These are phyloP conservation scores for Alligator sinensis DNA, from an alignment of 2,113 vertebrate genomes.

Conservation along the genomic window DNA sequence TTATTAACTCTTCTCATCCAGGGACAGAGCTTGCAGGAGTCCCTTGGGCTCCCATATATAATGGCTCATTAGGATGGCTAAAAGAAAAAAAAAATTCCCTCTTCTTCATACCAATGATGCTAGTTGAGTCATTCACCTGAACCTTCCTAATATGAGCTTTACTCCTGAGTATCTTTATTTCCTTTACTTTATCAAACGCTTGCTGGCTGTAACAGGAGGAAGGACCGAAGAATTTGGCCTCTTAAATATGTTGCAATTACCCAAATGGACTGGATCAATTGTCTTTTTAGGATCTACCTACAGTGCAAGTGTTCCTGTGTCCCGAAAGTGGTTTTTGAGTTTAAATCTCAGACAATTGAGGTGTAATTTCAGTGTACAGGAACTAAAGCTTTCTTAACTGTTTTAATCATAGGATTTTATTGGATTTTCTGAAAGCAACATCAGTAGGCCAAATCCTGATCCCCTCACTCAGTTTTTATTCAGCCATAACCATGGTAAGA, in stretches of 20 bases:
- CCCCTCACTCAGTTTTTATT: neutral
- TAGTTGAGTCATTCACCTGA: neutral
- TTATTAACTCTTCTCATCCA: neutral
- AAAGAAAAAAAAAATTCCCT: neutral
- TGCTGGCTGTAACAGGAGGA: neutral
- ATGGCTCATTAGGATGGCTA: too few relatives aligned
- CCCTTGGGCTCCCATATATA: fast-evolving
- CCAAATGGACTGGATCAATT: too few relatives aligned
- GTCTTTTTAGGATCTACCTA: neutral
- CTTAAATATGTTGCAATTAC: neutral
- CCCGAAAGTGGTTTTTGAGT: neutral
- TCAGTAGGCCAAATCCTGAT: neutral
- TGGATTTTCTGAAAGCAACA: neutral
- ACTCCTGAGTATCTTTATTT: neutral
- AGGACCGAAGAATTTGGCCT: neutral
- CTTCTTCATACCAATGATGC: neutral
- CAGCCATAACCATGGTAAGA: neutral
- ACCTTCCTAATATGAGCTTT: neutral
- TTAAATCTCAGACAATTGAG: neutral
- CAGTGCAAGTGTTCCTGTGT: neutral
- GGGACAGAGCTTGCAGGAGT: neutral
- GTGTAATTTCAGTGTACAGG: neutral
- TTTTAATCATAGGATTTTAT: neutral
- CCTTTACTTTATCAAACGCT: neutral
- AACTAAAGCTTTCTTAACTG: neutral